A percentile compares a stretch with the other conserved stretches of the same genome.
Conservation (phyloP, 1,140 invertebrate species). For the Neuroterus valhalla region DNA sequence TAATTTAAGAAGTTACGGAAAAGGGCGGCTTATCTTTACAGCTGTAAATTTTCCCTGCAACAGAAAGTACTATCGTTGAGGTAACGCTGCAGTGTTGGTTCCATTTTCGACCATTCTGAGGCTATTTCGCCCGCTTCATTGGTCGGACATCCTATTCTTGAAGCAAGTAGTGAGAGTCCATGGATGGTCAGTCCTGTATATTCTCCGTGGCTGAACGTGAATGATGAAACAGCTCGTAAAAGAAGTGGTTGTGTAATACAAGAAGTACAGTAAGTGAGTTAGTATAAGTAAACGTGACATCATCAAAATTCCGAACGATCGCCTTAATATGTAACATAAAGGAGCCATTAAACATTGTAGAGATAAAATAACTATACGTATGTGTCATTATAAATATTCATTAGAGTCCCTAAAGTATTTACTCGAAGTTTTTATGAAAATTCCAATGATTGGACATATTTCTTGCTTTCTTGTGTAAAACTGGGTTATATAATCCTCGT, state of each 20-base stretch:
- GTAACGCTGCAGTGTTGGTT: not conserved
- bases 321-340: not conserved
- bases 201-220: not conserved
- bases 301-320: not conserved
- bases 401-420: too few relatives aligned
- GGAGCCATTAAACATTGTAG: too few relatives aligned
- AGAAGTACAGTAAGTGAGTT: not conserved
- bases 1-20: not conserved
- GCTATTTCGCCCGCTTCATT: not conserved
- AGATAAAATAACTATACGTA: too few relatives aligned
- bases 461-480: too few relatives aligned
- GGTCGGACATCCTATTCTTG: not conserved
- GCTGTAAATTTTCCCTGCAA: not conserved
- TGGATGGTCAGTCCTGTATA: constrained; percentile 1
- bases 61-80: not conserved
- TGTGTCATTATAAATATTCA: too few relatives aligned
- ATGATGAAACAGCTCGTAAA: constrained; percentile 13
- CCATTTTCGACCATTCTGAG: not conserved
- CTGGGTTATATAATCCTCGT: too few relatives aligned
- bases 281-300: not conserved
- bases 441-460: too few relatives aligned
- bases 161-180: not conserved
- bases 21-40: not conserved
- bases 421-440: too few relatives aligned
- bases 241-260: not conserved